Percentiles rank a stretch among this genome's conserved stretches.
Conservation (phyloP, 2,113 vertebrate species). For the Sapajus apella region DNA sequence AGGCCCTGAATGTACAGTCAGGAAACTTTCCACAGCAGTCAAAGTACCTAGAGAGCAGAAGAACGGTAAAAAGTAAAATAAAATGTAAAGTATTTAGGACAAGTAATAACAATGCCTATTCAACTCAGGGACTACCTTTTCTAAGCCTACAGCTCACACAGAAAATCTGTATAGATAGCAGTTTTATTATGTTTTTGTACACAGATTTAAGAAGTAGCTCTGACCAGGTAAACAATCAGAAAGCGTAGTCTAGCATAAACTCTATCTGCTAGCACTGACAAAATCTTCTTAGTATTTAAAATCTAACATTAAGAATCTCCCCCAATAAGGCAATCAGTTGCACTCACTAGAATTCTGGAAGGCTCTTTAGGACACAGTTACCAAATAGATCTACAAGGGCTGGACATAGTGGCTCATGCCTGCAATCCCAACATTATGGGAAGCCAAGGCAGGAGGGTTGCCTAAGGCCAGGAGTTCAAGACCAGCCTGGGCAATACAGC, state of each 20-base stretch:
- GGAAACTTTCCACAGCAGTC: constrained; percentile 95
- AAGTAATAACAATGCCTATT: not conserved
- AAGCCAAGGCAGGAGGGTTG: too few species aligned
- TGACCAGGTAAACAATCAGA: not conserved
- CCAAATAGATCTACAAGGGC: not conserved
- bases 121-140: not conserved
- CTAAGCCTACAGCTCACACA: not conserved
- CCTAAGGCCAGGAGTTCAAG: too few species aligned
- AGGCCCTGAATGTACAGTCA: constrained; percentile 88
- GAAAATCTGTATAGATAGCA: not conserved
- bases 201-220: not conserved
- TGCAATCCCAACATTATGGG: too few species aligned
- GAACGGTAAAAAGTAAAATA: constrained; percentile 12
- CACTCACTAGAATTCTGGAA: not conserved
- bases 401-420: too few species aligned
- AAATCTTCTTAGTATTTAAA: constrained; percentile 7
- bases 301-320: not conserved
- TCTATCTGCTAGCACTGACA: not conserved
- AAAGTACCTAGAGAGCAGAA: constrained; percentile 87
- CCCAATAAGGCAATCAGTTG: not conserved
- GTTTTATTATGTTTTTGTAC: constrained; percentile 5
- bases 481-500: too few species aligned
- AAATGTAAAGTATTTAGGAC: not conserved
- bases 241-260: not conserved
- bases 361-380: not conserved